phyloP scores from a whole-genome alignment of 2,888 invertebrate genomes.

The Drosophila niveifrons region DNA sequence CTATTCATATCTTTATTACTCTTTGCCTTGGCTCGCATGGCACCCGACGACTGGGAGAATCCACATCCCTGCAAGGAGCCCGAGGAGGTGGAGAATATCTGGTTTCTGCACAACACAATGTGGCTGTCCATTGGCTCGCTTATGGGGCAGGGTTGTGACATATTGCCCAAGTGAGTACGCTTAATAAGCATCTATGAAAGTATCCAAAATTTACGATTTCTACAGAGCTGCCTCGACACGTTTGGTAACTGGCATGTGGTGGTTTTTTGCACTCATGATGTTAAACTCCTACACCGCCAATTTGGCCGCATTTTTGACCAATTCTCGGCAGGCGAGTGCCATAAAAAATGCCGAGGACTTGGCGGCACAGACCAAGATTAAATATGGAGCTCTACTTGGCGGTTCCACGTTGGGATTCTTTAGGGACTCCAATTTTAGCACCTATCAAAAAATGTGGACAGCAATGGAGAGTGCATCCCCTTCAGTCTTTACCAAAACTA shows the following conservation, averaged over 20 bases:
- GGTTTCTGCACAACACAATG: slow-evolving; percentile 94
- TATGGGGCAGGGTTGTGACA: slow-evolving; percentile 97
- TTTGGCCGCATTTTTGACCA: slow-evolving; percentile 96
- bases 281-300: slow-evolving; percentile 98
- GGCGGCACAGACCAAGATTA: slow-evolving; percentile 96
- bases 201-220: not conserved
- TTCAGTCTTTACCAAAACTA: slow-evolving; percentile 92
- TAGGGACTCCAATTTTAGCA: slow-evolving; percentile 94
- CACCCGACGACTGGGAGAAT: slow-evolving; percentile 97
- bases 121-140: slow-evolving; percentile 97
- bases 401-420: slow-evolving; percentile 97
- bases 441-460: slow-evolving; percentile 96
- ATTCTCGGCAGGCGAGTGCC: slow-evolving; percentile 89
- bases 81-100: slow-evolving; percentile 94
- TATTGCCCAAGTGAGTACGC: slow-evolving; percentile 91
- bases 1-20: slow-evolving; percentile 93
- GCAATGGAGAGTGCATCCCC: slow-evolving; percentile 95
- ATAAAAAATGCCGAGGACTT: slow-evolving; percentile 97
- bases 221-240: slow-evolving; percentile 94
- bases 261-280: slow-evolving; percentile 97
- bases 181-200: too few species aligned
- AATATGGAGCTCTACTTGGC: slow-evolving; percentile 95
- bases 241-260: slow-evolving; percentile 95
- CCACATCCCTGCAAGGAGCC: slow-evolving; percentile 96
- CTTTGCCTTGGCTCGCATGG: slow-evolving; percentile 92